Percentiles rank a stretch among this genome's conserved stretches.
These are phyloP conservation scores for Pristionchus entomophagus DNA, from an alignment of 2,888 invertebrate genomes.

Conservation along the genomic window DNA sequence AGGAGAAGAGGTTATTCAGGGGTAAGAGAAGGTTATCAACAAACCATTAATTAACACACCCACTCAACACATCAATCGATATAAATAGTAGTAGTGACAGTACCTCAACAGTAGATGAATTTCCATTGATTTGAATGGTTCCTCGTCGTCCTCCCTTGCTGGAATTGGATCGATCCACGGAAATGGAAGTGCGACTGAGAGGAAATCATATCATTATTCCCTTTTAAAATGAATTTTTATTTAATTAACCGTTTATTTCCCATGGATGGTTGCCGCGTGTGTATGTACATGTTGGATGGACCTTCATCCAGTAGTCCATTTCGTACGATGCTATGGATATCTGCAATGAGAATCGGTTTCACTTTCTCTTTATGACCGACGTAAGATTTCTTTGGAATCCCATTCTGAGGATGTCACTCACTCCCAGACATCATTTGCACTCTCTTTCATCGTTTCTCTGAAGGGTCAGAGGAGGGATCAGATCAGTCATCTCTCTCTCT, in stretches of 20 bases:
- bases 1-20: background rate
- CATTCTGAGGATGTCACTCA: background rate
- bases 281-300: background rate
- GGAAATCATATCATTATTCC: background rate
- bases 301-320: conserved; percentile 1
- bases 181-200: conserved; percentile 21
- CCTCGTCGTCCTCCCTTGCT: background rate
- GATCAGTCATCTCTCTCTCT: conserved; percentile 20
- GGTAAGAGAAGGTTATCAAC: background rate
- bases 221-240: no score
- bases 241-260: conserved; percentile 36
- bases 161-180: conserved; percentile 5
- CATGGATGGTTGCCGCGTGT: conserved; percentile 20
- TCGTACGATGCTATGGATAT: conserved; percentile 2
- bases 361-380: no score
- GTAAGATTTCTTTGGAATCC: background rate
- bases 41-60: background rate
- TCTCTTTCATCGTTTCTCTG: background rate
- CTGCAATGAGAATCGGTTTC: no score
- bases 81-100: background rate
- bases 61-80: background rate
- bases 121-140: background rate
- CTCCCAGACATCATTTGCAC: background rate
- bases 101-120: background rate
- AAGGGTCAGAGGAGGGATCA: background rate